phyloP scores from a whole-genome alignment of 2,797 vertebrate genomes.

The Eurystomus glaucurus region DNA sequence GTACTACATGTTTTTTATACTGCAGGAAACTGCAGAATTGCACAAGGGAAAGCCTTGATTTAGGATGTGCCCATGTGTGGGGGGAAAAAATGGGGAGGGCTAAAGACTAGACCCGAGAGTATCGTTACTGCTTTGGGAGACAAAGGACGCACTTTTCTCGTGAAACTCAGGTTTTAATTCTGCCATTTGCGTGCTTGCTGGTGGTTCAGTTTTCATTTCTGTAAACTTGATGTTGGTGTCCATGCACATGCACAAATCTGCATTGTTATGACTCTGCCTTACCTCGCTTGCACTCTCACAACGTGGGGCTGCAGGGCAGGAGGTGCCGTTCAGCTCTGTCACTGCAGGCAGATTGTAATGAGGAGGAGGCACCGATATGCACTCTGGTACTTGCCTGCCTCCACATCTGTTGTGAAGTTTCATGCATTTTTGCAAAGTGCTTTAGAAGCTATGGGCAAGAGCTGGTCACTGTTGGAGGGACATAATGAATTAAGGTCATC shows the following conservation, averaged over 20 bases:
- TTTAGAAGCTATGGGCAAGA: background rate
- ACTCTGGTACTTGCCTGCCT: background rate
- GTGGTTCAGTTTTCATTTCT: background rate
- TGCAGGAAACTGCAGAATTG: background rate
- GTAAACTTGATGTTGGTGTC: background rate
- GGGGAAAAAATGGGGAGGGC: background rate
- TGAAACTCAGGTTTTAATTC: background rate
- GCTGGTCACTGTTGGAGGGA: background rate
- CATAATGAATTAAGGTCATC: background rate
- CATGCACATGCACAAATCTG: accelerated
- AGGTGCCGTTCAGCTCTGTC: background rate
- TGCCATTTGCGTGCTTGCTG: background rate
- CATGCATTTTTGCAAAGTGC: background rate
- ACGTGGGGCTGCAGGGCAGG: accelerated
- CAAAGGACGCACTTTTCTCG: background rate
- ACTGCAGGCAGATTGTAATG: background rate
- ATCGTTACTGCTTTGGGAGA: background rate
- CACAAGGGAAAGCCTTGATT: background rate
- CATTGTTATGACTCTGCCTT: accelerated
- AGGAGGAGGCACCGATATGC: accelerated
- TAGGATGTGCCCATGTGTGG: background rate
- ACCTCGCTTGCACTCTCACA: background rate
- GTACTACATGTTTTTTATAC: background rate
- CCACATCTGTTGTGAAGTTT: background rate
- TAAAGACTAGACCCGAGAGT: background rate